phyloP scores from a whole-genome alignment of 2,888 invertebrate genomes.

The Tenthredo scrophulariae region DNA sequence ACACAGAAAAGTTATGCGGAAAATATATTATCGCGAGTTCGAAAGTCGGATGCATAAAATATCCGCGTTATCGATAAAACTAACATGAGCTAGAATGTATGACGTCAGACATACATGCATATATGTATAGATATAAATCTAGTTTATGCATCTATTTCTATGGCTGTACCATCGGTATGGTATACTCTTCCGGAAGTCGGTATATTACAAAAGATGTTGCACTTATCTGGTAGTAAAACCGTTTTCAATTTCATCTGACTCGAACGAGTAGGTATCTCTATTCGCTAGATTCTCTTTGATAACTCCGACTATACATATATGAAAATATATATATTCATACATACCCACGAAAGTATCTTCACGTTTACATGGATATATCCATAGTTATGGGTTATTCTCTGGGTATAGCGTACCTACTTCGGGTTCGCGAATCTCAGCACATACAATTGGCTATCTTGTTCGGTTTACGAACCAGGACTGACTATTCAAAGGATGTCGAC shows the following conservation, averaged over 20 bases:
- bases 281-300: constrained; percentile 22
- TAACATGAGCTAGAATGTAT: constrained; percentile 9
- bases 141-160: not conserved
- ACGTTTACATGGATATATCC: not conserved
- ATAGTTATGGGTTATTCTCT: constrained; percentile 16
- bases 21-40: not conserved
- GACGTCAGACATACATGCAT: not conserved
- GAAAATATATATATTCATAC: not conserved
- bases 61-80: constrained; percentile 9
- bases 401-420: constrained; percentile 7
- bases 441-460: constrained; percentile 43
- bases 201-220: constrained; percentile 8
- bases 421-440: not conserved
- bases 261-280: not conserved
- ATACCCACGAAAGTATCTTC: not conserved
- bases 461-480: constrained; percentile 37
- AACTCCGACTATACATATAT: not conserved
- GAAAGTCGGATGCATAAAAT: constrained; percentile 22
- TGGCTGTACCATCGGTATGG: not conserved
- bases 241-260: constrained; percentile 24
- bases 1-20: not conserved
- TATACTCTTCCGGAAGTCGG: constrained; percentile 16
- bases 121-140: not conserved
- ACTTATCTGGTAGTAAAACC: not conserved
- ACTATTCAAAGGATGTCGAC: constrained; percentile 40